Base-by-base conservation (phyloP, 2,113 vertebrate species). In the Nycticebus coucang region DNA sequence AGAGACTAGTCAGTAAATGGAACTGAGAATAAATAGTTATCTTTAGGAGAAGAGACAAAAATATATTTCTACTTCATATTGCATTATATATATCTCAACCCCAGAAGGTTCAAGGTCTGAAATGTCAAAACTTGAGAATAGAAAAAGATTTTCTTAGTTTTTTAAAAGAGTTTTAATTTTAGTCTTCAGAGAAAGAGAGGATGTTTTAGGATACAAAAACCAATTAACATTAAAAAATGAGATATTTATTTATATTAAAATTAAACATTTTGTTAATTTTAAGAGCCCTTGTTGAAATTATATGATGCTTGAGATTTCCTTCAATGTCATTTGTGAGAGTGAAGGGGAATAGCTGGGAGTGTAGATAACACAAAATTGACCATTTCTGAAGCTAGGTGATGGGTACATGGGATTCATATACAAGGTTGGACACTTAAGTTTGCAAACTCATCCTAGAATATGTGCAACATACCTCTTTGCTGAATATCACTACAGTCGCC, bases 21-120 rank as follows among this genome's bases (percentile, higher is more conserved):
- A 93, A 45, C 37, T 24, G 64, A 93, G 55, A 78, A 78, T n/a
- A 41, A 93, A 72, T 89, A 45, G 21, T 84, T 93, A 77, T 89
- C 79, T 45, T 53, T 89, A 77, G 77, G 77, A 87, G 30, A 68
- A 64, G 77, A 75, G 60, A 83, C 68, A 33, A 75, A 91, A 84
- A 69, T 21, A 53, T 45, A 74, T 60, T 26, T 53, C 59, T 68
- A 69, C 60, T 77, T 88, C 33, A 41, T 82, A 75, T 26, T 4
- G 21, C 18, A 30, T 26, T 3, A 26, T 24, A 30, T 64, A 45
- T 14, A 1, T 45, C 45, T 4, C 7, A 64, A 19, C 45, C 41
- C 35, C 37, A 80, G 72, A 93, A 72, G 28, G 71, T 55, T 83
- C 22, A 55, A 71, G 62, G 30, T 93, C 59, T 87, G 82, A 87